Base-by-base conservation (phyloP, 2,888 invertebrate species). In the Fragum sueziense region DNA sequence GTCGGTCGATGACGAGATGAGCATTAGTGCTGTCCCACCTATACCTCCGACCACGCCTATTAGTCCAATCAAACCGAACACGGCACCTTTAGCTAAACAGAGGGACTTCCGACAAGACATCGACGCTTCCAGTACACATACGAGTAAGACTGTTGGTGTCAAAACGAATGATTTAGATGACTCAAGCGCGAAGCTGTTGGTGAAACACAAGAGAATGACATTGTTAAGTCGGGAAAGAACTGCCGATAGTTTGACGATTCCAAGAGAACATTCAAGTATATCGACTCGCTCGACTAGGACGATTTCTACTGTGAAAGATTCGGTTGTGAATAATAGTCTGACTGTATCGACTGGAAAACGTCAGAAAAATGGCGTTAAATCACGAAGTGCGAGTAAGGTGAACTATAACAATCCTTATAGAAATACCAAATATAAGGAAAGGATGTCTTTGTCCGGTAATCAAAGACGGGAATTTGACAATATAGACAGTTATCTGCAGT, bases 381-480 rank as follows among this genome's bases (percentile, higher is more conserved):
- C 51, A 17, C 78, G 80, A 22, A 68, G 61, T 47, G 75, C 68
- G 25, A 31, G 29, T 22, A 83, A 81, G 67, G 70, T 79, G 1
- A 84, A 84, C 59, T 87, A 87, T 67, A 89, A 88, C 62, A 89
- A 89, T 59, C 89, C 89, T 1, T 89, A 88, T 65, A 82, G 88
- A 72, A 84, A 87, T 71, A 74, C 86, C 0, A 87, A 87, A 65
- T 62, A 76, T 62, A 82, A 77, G 52, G 88, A 88, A 77, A 65
- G 85, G 29, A 62, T 84, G 41, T 80, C 85, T 3, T 73, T 87
- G 6, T 76, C 74, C 11, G 80, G 78, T 6, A 73, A 82, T 31
- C 74, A 79, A 22, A 68, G 83, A 47, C 74, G 85, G 37, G 82
- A 87, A 33, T 88, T 88, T 62, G 81, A 84, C 54, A 78, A 85